These are phyloP conservation scores for Natator depressus DNA, from an alignment of 2,113 vertebrate species.

Conservation along the genomic window DNA sequence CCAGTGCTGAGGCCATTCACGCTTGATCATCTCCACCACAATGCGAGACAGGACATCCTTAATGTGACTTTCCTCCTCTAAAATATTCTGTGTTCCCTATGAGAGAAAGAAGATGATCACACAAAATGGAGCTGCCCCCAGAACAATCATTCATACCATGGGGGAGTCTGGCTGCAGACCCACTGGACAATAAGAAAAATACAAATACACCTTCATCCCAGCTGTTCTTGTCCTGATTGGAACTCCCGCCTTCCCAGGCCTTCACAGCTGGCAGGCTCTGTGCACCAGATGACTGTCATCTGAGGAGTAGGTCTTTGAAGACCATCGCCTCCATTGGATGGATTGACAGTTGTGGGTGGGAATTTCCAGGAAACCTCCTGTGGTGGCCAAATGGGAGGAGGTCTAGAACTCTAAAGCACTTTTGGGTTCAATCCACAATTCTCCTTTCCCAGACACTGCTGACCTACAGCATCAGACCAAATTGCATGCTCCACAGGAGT, in stretches of 20 bases:
- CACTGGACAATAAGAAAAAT: background rate
- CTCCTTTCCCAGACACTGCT: background rate
- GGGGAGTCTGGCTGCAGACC: background rate
- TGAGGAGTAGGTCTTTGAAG: background rate
- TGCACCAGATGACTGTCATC: background rate
- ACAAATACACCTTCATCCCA: background rate
- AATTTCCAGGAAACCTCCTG: background rate
- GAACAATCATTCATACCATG: background rate
- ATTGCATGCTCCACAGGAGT: background rate
- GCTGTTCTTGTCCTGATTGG: background rate
- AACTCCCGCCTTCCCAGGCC: background rate
- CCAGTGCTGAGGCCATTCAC: constrained; percentile 99
- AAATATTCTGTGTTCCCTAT: constrained; percentile 90
- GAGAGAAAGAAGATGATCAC: background rate
- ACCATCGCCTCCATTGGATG: background rate
- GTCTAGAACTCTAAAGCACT: background rate
- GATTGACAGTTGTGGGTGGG: background rate
- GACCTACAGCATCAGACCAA: background rate
- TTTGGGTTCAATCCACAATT: background rate
- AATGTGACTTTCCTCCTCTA: constrained; percentile 96
- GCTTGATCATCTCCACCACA: constrained; percentile 97
- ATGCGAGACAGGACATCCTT: constrained; percentile 96
- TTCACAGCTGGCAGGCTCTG: background rate
- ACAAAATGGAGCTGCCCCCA: background rate
- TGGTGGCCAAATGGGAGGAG: background rate